These are phyloP conservation scores for Ophioninae sp. DNA, from an alignment of 2,888 invertebrate species.

Conservation along the genomic window DNA sequence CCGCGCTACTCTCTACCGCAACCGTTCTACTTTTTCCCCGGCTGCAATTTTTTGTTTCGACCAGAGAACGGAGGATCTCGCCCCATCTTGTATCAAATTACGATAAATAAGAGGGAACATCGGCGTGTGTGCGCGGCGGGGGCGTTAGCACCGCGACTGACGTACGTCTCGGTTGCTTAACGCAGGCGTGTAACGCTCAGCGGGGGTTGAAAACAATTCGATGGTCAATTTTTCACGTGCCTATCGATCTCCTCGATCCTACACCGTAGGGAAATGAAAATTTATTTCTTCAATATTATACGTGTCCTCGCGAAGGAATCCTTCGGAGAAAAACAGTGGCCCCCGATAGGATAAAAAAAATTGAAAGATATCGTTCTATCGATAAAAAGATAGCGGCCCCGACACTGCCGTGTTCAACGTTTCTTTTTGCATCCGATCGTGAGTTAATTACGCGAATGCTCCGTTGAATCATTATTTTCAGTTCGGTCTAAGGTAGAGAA, in stretches of 20 bases:
- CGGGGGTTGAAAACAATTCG: slow-evolving; percentile 45
- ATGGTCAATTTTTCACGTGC: slow-evolving; percentile 24
- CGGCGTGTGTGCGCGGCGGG: slow-evolving; percentile 71
- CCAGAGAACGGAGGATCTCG: slow-evolving; percentile 30
- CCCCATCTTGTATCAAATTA: slow-evolving; percentile 78
- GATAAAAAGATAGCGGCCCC: neutral
- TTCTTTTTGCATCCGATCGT: neutral
- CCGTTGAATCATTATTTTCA: neutral
- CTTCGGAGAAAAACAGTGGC: neutral
- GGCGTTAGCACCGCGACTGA: slow-evolving; percentile 61
- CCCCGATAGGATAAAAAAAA: neutral
- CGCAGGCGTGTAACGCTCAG: slow-evolving; percentile 25
- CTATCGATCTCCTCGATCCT: slow-evolving; percentile 24
- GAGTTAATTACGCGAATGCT: neutral
- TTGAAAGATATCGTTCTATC: neutral
- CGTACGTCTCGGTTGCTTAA: slow-evolving; percentile 63
- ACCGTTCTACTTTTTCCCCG: slow-evolving; percentile 64
- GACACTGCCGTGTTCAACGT: neutral
- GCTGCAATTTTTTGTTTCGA: slow-evolving; percentile 75
- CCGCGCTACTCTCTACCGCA: slow-evolving; percentile 38
- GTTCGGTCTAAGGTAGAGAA: neutral
- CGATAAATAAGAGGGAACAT: slow-evolving; percentile 76
- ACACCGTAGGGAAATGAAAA: slow-evolving; percentile 13
- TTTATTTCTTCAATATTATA: slow-evolving; percentile 23
- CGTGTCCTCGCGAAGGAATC: slow-evolving; percentile 4